These are phyloP conservation scores for Acyrthosiphon pisum DNA, from an alignment of 1,140 invertebrate species.

Conservation along the genomic window DNA sequence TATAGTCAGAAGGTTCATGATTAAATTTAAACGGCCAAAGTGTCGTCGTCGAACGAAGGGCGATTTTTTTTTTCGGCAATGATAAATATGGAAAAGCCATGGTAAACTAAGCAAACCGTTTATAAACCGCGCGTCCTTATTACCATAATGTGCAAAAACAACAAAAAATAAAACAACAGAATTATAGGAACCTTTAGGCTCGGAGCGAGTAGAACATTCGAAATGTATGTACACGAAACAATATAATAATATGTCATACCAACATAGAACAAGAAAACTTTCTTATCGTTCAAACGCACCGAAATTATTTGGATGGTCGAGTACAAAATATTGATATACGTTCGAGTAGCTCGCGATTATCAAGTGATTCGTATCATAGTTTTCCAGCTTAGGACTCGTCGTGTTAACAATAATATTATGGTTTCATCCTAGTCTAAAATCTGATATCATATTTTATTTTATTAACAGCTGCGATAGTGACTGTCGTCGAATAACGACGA, in stretches of 20 bases:
- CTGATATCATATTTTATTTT: neutral
- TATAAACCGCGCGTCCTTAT: neutral
- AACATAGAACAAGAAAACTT: neutral
- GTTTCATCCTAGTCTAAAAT: neutral
- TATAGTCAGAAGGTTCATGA: neutral
- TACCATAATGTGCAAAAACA: neutral
- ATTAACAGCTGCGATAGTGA: neutral
- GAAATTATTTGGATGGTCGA: neutral
- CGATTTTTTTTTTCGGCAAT: neutral
- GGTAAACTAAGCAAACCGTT: neutral
- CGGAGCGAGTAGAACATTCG: neutral
- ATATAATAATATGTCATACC: neutral
- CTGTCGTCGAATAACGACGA: too few species aligned
- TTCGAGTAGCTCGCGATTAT: neutral
- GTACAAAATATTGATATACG: neutral
- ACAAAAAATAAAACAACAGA: neutral
- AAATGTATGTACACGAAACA: neutral
- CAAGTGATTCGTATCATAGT: neutral
- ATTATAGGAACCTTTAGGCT: neutral
- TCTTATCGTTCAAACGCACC: neutral
- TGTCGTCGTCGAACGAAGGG: neutral
- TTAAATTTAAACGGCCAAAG: slow-evolving; percentile 27
- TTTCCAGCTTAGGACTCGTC: neutral
- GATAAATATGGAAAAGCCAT: neutral
- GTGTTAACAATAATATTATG: neutral